These are phyloP conservation scores for Crematogaster levior DNA, from an alignment of 2,888 invertebrate species.

Conservation along the genomic window DNA sequence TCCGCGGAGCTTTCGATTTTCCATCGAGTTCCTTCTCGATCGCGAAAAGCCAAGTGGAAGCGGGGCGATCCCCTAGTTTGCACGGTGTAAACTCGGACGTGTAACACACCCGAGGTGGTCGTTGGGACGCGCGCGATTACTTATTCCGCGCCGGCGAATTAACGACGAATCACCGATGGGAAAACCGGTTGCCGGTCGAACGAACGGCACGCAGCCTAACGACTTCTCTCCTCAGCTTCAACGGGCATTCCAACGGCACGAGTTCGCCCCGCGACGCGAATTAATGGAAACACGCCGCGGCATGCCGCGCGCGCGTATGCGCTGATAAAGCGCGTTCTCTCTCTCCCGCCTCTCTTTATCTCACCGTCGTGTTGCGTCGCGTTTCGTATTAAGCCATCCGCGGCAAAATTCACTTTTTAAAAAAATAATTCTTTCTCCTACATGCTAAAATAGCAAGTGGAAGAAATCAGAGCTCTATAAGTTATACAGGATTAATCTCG, in stretches of 20 bases:
- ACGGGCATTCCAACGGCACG: slow-evolving; percentile 81
- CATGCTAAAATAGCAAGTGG: neutral
- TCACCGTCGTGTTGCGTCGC: slow-evolving; percentile 43
- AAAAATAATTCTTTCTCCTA: neutral
- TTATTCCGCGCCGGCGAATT: slow-evolving; percentile 81
- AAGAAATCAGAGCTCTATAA: slow-evolving; percentile 6
- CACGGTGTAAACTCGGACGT: slow-evolving; percentile 70
- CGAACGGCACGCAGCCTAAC: slow-evolving; percentile 79
- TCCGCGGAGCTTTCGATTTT: neutral
- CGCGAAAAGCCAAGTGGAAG: slow-evolving; percentile 15
- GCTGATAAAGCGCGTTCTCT: slow-evolving; percentile 81
- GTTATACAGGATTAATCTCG: neutral
- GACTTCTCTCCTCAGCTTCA: slow-evolving; percentile 78
- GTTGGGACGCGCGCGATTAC: slow-evolving; percentile 77
- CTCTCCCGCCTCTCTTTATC: slow-evolving; percentile 69
- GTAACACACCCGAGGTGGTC: slow-evolving; percentile 78
- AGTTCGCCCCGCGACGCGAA: slow-evolving; percentile 82
- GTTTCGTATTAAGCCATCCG: slow-evolving; percentile 34
- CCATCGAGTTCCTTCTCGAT: neutral
- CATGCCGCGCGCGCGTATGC: slow-evolving; percentile 72
- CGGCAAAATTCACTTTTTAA: neutral
- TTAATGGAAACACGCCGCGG: slow-evolving; percentile 83
- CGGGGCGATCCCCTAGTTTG: slow-evolving; percentile 60
- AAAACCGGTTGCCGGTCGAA: slow-evolving; percentile 81
- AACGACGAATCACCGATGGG: slow-evolving; percentile 82